phyloP scores from a whole-genome alignment of 2,888 invertebrate genomes.

The Microctonus hyperodae region DNA sequence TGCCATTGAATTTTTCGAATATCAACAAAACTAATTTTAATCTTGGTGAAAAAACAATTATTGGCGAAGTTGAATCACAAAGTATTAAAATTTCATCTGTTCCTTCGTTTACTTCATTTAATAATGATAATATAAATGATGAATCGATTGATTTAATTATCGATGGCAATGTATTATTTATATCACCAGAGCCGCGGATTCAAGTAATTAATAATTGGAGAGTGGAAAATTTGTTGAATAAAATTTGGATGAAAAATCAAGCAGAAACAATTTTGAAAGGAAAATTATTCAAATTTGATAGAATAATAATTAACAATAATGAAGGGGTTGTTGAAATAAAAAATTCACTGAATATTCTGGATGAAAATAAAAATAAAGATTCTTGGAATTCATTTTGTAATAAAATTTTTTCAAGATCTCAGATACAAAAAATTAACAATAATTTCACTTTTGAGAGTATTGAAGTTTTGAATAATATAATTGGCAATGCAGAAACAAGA shows the following conservation, averaged over 20 bases:
- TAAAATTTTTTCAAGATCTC: conserved; percentile 48
- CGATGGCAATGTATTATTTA: conserved; percentile 61
- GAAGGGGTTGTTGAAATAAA: conserved; percentile 44
- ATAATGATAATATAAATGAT: background rate
- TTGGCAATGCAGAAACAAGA: conserved; percentile 37
- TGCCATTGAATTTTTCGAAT: conserved; percentile 43
- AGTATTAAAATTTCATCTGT: conserved; percentile 48
- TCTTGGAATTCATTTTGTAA: conserved; percentile 40
- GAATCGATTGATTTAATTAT: conserved; percentile 51
- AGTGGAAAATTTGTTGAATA: conserved; percentile 55
- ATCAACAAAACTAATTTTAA: background rate
- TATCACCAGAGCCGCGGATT: conserved; percentile 61
- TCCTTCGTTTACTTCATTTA: conserved; percentile 35
- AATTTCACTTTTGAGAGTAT: conserved; percentile 38
- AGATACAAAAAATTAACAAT: conserved; percentile 43
- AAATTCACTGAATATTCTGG: conserved; percentile 64
- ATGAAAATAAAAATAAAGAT: conserved; percentile 43
- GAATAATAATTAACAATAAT: conserved; percentile 52
- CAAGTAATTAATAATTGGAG: conserved; percentile 59
- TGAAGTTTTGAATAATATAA: conserved; percentile 36
- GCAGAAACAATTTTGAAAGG: conserved; percentile 46
- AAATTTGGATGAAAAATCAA: conserved; percentile 65
- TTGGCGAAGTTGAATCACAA: conserved; percentile 51
- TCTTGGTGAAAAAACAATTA: conserved; percentile 42
- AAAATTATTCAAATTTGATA: conserved; percentile 51